phyloP scores from a whole-genome alignment of 2,113 vertebrate species.

The Lampris megalopsis region DNA sequence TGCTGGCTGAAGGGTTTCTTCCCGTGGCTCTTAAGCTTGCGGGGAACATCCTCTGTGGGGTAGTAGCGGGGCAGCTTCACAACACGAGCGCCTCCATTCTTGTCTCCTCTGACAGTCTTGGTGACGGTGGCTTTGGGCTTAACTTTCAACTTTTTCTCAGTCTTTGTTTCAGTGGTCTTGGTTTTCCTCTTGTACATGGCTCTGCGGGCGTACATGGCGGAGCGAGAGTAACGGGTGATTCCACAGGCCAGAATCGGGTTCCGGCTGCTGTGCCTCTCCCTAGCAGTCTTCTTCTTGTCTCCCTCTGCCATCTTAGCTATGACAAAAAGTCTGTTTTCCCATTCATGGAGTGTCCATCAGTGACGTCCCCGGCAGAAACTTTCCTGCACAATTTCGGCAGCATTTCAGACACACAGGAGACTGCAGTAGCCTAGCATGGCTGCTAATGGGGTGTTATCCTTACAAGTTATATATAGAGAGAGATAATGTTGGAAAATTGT shows the following conservation, averaged over 20 bases:
- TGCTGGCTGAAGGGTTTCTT: conserved; percentile 95
- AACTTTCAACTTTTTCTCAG: conserved; percentile 91
- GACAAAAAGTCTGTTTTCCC: not conserved
- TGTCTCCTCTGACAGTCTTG: conserved; percentile 96
- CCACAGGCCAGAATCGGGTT: conserved; percentile 92
- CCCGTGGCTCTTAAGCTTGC: conserved; percentile 92
- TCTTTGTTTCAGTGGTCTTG: conserved; percentile 90
- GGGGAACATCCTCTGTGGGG: conserved; percentile 94
- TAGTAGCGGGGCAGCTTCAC: conserved; percentile 96
- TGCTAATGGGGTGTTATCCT: no score
- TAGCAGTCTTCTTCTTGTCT: conserved; percentile 79
- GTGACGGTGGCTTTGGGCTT: conserved; percentile 83
- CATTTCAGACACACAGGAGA: no score
- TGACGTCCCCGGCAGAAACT: no score
- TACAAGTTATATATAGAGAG: no score
- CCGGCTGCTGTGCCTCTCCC: conserved; percentile 89
- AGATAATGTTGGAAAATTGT: no score
- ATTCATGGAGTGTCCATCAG: no score
- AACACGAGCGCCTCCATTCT: conserved; percentile 94
- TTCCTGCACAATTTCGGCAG: no score
- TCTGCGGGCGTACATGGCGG: conserved; percentile 91
- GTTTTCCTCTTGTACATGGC: conserved; percentile 96
- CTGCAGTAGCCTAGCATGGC: no score
- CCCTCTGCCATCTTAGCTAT: conserved; percentile 89
- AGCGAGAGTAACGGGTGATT: conserved; percentile 91